These are phyloP conservation scores for Apodemus sylvaticus DNA, from an alignment of 2,113 vertebrate genomes.

Conservation along the genomic window DNA sequence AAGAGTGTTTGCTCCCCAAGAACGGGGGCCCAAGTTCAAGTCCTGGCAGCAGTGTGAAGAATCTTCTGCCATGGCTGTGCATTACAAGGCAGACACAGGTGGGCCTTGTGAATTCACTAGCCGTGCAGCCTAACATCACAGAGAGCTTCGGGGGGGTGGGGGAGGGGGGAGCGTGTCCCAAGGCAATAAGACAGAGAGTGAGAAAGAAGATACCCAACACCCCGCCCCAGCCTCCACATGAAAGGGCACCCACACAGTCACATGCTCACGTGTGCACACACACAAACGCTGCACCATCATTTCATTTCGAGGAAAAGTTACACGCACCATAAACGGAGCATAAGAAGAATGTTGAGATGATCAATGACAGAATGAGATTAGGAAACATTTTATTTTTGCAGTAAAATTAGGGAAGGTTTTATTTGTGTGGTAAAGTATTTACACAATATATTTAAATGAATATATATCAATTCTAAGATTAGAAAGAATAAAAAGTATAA, in stretches of 20 bases:
- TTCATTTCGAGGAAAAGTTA: not conserved
- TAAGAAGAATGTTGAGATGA: not conserved
- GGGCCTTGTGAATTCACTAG: not conserved
- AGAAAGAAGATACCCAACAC: not conserved
- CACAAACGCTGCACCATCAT: not conserved
- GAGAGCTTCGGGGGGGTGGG: not conserved
- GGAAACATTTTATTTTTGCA: not conserved
- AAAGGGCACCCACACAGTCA: not conserved
- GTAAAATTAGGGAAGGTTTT: not conserved
- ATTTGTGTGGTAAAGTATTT: conserved; percentile 5
- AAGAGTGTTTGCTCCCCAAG: not conserved
- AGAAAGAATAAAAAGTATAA: not conserved
- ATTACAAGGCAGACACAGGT: not conserved
- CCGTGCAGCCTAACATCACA: not conserved
- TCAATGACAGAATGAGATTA: not conserved
- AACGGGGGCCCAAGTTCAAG: no score
- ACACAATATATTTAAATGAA: conserved; percentile 13
- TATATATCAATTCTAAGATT: not conserved
- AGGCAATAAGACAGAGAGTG: not conserved
- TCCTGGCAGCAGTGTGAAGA: accelerated
- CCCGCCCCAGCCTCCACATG: not conserved
- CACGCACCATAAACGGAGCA: not conserved
- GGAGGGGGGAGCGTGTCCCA: not conserved
- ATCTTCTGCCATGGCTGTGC: no score
- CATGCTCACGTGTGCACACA: not conserved